Evolutionary conservation across 92 coral and sea anemone species (phyloP).

Genomic region (Zoanthus sansibaricus): DNA sequence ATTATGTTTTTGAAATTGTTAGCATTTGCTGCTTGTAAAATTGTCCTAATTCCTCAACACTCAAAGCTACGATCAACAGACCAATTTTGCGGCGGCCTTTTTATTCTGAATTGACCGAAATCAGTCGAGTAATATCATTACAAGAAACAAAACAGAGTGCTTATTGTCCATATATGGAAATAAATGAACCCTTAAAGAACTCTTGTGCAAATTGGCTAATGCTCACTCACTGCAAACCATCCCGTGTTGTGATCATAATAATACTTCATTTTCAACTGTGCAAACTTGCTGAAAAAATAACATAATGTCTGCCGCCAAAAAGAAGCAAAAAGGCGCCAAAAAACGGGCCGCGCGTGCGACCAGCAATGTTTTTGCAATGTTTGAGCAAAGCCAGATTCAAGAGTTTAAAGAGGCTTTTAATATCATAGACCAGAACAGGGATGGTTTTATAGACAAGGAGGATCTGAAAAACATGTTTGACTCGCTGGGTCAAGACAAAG

Average conservation of each 20-base stretch:
- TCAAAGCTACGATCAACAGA: conserved; percentile 32
- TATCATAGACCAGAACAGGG: conserved; percentile 98
- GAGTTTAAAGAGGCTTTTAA: conserved; percentile 99
- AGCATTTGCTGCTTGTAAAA: conserved; percentile 18
- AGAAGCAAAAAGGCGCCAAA: conserved; percentile 86
- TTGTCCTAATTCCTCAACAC: neutral
- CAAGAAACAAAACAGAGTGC: conserved; percentile 24
- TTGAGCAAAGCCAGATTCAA: conserved; percentile 98
- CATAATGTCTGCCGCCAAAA: conserved; percentile 60
- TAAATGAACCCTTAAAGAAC: conserved; percentile 19
- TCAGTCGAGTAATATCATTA: conserved; percentile 39
- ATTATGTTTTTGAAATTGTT: neutral
- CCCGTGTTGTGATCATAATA: neutral
- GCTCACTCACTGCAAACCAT: conserved; percentile 36
- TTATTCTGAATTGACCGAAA: conserved; percentile 37
- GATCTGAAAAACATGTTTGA: conserved; percentile 94
- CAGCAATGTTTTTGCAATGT: conserved; percentile 97
- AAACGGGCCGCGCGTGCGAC: conserved; percentile 98
- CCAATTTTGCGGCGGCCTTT: conserved; percentile 35
- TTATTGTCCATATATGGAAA: conserved; percentile 36
- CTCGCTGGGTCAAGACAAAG: conserved; percentile 87
- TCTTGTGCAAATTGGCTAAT: neutral
- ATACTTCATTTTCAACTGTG: neutral
- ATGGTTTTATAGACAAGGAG: conserved; percentile 90
- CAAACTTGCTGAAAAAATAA: neutral